Evolutionary conservation across 2,888 invertebrate species (phyloP).

Genomic region (Phania funesta): DNA sequence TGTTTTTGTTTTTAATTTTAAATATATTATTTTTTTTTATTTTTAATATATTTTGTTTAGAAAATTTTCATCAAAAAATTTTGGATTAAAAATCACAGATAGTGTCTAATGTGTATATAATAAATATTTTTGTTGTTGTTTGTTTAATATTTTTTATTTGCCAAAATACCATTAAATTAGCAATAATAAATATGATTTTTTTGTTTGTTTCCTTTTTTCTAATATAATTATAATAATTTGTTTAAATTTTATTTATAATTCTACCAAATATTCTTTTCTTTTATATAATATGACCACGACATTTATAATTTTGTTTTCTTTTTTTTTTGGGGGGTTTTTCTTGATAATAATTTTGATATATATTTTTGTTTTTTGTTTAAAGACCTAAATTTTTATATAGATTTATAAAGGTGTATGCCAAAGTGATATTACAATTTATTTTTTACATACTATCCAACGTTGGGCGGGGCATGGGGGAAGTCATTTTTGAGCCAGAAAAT

Average conservation of each 20-base stretch:
- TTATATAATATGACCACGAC: slow-evolving; percentile 61
- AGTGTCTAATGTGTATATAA: slow-evolving; percentile 79
- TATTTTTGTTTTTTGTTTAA: slow-evolving; percentile 43
- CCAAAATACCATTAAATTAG: slow-evolving; percentile 69
- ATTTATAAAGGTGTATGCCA: slow-evolving; percentile 35
- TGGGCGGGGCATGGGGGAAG: slow-evolving; percentile 6
- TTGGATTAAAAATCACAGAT: slow-evolving; percentile 82
- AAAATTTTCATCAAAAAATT: slow-evolving; percentile 81
- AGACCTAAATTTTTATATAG: slow-evolving; percentile 39
- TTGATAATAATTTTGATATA: slow-evolving; percentile 45
- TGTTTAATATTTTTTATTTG: slow-evolving; percentile 53
- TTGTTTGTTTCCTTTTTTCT: slow-evolving; percentile 36
- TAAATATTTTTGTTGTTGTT: slow-evolving; percentile 73
- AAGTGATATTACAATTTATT: slow-evolving; percentile 15
- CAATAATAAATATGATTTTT: slow-evolving; percentile 68
- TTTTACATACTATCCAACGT: slow-evolving; percentile 44
- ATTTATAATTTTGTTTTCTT: slow-evolving; percentile 47
- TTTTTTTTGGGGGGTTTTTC: slow-evolving; percentile 33
- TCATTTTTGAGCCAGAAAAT: background rate
- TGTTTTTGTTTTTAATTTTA: slow-evolving; percentile 59
- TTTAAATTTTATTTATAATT: slow-evolving; percentile 49
- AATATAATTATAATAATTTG: slow-evolving; percentile 48
- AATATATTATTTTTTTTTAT: slow-evolving; percentile 68
- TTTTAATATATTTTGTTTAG: slow-evolving; percentile 72
- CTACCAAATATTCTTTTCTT: slow-evolving; percentile 52